Evolutionary conservation across 1,140 invertebrate species (phyloP), one percentile per base, ranked within the genome.

Genomic region (Dendroctonus ponderosae): DNA sequence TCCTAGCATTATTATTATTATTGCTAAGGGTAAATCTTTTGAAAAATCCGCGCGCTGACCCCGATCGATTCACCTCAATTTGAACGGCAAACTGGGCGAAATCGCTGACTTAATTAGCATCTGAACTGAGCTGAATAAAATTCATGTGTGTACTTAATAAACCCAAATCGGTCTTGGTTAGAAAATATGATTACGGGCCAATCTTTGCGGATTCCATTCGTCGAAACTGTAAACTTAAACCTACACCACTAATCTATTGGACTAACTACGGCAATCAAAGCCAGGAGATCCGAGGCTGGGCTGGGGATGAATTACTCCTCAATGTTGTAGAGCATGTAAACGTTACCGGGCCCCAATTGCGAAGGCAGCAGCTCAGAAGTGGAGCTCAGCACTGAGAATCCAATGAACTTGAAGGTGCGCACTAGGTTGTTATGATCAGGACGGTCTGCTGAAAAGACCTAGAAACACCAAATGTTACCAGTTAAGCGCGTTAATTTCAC

Each of bases 341-440:
- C 81, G 78, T 91, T 89, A 71, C 85, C 85, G 8, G 82, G 82
- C 68, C 85, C 80, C 6, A 79, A 74, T 38, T 77, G 74, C 72
- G 80, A 84, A 75, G 88, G 86, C 73, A 89, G 83, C 71, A 93
- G 80, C n/a, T 85, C 83, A 60, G 93, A 90, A 72, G 87, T 90
- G 53, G 95, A 93, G 46, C 91, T 85, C 69, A 97, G 82, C 50
- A 91, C 85, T 69, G 87, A 85, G 81, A 98, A 98, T 51, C 95
- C 95, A 81, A 98, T 87, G 82, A 96, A 97, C 90, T 96, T 96
- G 86, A 98, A 98, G 56, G 93, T 94, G 74, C 94, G 88, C 59
- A 98, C 88, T 62, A 97, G 83, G 70, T 88, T 87, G 43, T 89
- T 89, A 81, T 91, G 85, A 80, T 98, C 93, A 43, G 85, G 77